phyloP scores from a whole-genome alignment of 64 coral and sea anemone genomes.

The Stichodactyla mertensii region DNA sequence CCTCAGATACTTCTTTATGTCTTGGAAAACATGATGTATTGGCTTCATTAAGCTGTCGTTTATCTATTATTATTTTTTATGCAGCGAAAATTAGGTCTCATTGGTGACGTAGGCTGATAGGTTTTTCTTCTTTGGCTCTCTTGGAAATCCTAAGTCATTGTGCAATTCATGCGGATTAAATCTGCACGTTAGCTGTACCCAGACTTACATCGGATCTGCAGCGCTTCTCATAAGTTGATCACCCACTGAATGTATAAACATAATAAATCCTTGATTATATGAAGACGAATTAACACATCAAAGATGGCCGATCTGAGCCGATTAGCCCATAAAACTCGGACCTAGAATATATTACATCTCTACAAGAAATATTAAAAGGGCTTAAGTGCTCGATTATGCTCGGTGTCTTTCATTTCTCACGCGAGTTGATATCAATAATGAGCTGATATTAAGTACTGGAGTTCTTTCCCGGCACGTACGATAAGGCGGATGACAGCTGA shows the following conservation, averaged over 20 bases:
- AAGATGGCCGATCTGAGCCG: background rate
- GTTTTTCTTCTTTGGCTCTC: no score
- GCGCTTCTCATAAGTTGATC: background rate
- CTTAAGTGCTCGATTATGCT: background rate
- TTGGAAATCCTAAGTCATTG: no score
- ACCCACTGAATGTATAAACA: background rate
- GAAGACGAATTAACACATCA: background rate
- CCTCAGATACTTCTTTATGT: no score
- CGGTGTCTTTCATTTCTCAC: background rate
- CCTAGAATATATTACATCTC: background rate
- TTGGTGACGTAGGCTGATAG: no score
- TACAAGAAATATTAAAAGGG: background rate
- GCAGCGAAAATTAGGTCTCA: no score
- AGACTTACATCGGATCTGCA: background rate
- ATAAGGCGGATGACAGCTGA: background rate
- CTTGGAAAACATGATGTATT: no score
- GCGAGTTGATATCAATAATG: constrained; percentile 9
- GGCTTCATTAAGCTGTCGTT: no score
- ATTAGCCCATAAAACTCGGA: background rate
- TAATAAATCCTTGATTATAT: no score
- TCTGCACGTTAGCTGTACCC: background rate
- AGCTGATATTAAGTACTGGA: background rate
- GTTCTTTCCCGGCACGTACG: background rate
- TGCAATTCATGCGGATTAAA: no score
- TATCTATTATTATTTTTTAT: no score